Conservation (phyloP, 1,140 invertebrate species). For the Heliconius nattereri region DNA sequence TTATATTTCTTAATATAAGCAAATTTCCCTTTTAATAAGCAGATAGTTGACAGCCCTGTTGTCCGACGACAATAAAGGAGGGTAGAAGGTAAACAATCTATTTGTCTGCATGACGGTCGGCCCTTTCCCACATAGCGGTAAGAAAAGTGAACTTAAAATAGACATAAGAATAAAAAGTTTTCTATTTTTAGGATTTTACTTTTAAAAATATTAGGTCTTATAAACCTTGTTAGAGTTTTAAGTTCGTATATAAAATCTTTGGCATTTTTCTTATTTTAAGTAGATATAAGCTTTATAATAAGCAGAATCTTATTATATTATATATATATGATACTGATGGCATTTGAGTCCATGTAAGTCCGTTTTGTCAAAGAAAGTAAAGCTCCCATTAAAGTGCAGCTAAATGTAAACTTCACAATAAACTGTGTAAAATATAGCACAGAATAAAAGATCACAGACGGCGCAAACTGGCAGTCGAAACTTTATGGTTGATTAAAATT, state of each 20-base stretch:
- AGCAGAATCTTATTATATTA: neutral
- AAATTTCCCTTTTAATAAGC: neutral
- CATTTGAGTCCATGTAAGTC: too few species aligned
- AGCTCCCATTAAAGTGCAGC: neutral
- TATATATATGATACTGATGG: neutral
- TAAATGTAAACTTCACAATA: neutral
- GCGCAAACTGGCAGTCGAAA: neutral
- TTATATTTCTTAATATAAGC: neutral
- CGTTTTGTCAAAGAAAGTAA: neutral
- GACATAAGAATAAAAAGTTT: neutral
- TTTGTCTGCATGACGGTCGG: constrained; percentile 12
- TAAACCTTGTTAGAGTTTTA: neutral
- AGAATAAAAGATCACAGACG: neutral
- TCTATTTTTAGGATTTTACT: neutral
- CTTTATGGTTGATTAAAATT: neutral
- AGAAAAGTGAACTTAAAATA: constrained; percentile 3
- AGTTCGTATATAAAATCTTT: too few species aligned
- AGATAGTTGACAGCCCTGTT: constrained; percentile 22
- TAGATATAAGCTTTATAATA: too few species aligned
- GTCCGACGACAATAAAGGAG: constrained; percentile 22
- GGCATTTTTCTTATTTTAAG: too few species aligned
- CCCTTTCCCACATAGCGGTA: constrained; percentile 16
- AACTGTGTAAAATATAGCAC: neutral
- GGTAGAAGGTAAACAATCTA: constrained; percentile 36
- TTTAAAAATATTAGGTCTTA: neutral